Percentiles rank a stretch among this genome's conserved stretches.
These are phyloP conservation scores for Drosophila kuntzei DNA, from an alignment of 2,888 invertebrate genomes.

Conservation along the genomic window DNA sequence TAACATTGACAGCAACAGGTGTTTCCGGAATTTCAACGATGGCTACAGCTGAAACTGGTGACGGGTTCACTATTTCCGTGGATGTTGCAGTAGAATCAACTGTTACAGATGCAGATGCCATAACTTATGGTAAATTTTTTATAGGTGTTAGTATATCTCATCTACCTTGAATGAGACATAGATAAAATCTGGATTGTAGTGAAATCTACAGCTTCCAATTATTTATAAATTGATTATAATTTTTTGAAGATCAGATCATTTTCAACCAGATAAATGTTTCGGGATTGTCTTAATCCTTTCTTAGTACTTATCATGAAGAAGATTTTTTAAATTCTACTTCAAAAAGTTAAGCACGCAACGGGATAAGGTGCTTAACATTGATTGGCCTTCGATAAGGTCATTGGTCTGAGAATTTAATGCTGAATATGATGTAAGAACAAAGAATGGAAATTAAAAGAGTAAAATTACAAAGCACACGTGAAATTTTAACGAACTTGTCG, in stretches of 20 bases:
- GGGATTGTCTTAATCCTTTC: too few species aligned
- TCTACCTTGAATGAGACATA: background rate
- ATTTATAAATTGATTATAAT: background rate
- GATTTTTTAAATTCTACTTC: background rate
- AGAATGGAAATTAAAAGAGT: conserved; percentile 5
- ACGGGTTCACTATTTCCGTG: background rate
- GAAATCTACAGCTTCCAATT: too few species aligned
- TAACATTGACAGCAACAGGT: background rate
- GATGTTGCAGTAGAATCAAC: background rate
- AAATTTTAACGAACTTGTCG: conserved; percentile 21
- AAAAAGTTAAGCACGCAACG: conserved; percentile 1
- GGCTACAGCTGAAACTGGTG: background rate
- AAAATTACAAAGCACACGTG: conserved; percentile 26
- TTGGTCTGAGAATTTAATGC: conserved; percentile 16
- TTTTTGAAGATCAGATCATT: background rate
- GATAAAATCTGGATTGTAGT: background rate
- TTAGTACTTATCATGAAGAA: background rate
- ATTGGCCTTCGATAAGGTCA: conserved; percentile 54
- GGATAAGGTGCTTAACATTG: conserved; percentile 23
- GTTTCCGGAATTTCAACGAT: background rate
- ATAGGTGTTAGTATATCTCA: background rate
- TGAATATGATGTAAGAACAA: conserved; percentile 8
- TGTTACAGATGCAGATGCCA: background rate
- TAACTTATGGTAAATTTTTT: background rate
- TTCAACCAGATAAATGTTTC: too few species aligned